Evolutionary conservation across 2,888 invertebrate genomes (phyloP).

Genomic region (Drosophila rubida): DNA sequence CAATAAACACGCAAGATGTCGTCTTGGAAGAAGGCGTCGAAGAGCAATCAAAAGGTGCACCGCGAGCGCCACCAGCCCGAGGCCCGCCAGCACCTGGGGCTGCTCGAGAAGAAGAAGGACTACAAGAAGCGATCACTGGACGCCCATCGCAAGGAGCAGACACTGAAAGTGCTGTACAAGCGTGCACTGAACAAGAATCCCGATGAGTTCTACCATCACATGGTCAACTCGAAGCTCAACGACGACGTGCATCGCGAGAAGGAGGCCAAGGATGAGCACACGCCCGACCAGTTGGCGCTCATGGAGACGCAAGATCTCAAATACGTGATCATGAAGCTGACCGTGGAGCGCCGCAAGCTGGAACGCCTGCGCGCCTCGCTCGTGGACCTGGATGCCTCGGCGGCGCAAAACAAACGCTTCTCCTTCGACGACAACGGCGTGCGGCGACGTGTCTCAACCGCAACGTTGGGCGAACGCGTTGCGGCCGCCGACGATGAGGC

Average conservation of each 20-base stretch:
- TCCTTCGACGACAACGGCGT: slow-evolving; percentile 91
- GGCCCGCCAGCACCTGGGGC: slow-evolving; percentile 90
- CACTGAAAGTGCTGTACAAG: slow-evolving; percentile 92
- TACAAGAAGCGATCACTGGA: slow-evolving; percentile 92
- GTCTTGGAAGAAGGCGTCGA: slow-evolving; percentile 95
- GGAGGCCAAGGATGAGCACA: slow-evolving; percentile 90
- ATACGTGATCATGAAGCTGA: slow-evolving; percentile 94
- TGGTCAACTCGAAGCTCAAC: slow-evolving; percentile 93
- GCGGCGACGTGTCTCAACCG: slow-evolving; percentile 86
- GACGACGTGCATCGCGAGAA: slow-evolving; percentile 89
- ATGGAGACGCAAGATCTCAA: slow-evolving; percentile 97
- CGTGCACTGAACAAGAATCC: slow-evolving; percentile 97
- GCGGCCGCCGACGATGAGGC: slow-evolving; percentile 86
- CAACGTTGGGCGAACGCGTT: slow-evolving; percentile 85
- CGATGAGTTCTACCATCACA: slow-evolving; percentile 99
- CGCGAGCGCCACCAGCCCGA: slow-evolving; percentile 94
- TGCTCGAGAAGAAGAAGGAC: slow-evolving; percentile 95
- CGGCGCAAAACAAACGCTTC: slow-evolving; percentile 90
- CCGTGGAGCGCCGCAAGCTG: slow-evolving; percentile 91
- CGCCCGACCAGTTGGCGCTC: slow-evolving; percentile 92
- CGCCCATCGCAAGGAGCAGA: slow-evolving; percentile 92
- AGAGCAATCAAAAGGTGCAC: slow-evolving; percentile 93
- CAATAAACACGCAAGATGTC: slow-evolving; percentile 88
- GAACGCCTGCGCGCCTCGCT: slow-evolving; percentile 89
- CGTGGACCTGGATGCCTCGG: slow-evolving; percentile 92